phyloP scores from a whole-genome alignment of 1,140 invertebrate genomes.

The Drepana arcuata region DNA sequence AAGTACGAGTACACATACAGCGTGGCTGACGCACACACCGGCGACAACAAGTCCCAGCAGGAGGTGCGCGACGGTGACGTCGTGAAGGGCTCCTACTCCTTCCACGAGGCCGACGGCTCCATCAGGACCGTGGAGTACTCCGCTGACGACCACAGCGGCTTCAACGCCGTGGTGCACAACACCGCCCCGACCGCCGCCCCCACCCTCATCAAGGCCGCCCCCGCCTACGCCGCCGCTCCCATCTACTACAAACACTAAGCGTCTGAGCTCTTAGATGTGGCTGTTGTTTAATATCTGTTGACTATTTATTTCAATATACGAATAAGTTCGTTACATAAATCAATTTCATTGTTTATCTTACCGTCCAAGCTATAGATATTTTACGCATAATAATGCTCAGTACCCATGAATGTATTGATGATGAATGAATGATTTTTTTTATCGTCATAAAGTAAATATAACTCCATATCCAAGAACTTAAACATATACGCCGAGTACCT shows the following conservation, averaged over 20 bases:
- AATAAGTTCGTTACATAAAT: conserved; percentile 3
- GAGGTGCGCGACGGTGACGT: conserved; percentile 68
- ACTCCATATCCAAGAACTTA: too few species aligned
- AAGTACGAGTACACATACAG: conserved; percentile 70
- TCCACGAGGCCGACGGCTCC: conserved; percentile 71
- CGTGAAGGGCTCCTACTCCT: conserved; percentile 71
- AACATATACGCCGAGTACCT: too few species aligned
- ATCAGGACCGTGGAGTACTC: conserved; percentile 70
- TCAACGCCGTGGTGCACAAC: conserved; percentile 74
- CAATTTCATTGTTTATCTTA: background rate
- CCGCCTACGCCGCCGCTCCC: conserved; percentile 13
- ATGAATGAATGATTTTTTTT: background rate
- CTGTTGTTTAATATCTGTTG: conserved; percentile 4
- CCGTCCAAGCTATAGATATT: too few species aligned
- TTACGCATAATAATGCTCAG: too few species aligned
- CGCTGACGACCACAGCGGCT: conserved; percentile 68
- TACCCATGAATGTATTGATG: background rate
- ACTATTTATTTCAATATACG: conserved; percentile 15
- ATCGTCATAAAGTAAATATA: conserved; percentile 4
- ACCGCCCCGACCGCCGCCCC: conserved; percentile 48
- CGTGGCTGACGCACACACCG: conserved; percentile 64
- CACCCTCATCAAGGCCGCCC: conserved; percentile 14
- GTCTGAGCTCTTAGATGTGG: background rate
- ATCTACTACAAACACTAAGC: conserved; percentile 26
- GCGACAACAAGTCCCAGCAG: conserved; percentile 68